Percentiles rank a stretch among this genome's conserved stretches.
These are phyloP conservation scores for Callopanchax toddi DNA, from an alignment of 2,113 vertebrate species.

Conservation along the genomic window DNA sequence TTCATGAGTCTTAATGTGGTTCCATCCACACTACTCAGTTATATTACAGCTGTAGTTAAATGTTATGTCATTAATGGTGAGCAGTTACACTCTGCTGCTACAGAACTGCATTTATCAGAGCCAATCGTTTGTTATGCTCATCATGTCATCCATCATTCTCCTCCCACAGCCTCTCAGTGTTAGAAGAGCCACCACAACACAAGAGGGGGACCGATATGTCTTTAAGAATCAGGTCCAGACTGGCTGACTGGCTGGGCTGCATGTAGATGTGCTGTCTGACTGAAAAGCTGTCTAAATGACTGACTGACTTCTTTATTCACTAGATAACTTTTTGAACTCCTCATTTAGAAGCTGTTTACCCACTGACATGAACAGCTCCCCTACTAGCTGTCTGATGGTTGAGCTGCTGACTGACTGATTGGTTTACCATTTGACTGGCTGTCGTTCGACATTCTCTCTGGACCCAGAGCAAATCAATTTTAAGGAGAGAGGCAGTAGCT, in stretches of 20 bases:
- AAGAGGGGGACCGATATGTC: slow-evolving; percentile 20
- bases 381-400: slow-evolving; percentile 15
- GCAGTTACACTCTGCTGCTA: slow-evolving; percentile 50
- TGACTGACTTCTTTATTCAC: slow-evolving; percentile 29
- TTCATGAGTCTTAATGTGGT: slow-evolving; percentile 49
- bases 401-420: slow-evolving; percentile 29
- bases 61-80: slow-evolving; percentile 57
- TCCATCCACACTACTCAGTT: slow-evolving; percentile 33
- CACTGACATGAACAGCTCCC: not conserved
- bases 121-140: slow-evolving; percentile 57
- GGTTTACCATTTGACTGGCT: slow-evolving; percentile 21
- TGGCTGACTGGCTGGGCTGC: slow-evolving; percentile 10
- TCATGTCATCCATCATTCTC: slow-evolving; percentile 53
- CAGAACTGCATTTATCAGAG: slow-evolving; percentile 33
- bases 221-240: slow-evolving; percentile 35
- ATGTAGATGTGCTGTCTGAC: slow-evolving; percentile 11
- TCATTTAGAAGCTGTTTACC: slow-evolving; percentile 12
- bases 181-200: slow-evolving; percentile 11
- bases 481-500: slow-evolving; percentile 13
- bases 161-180: slow-evolving; percentile 5
- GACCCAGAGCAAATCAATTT: slow-evolving; percentile 54
- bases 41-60: slow-evolving; percentile 67
- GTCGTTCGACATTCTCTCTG: slow-evolving; percentile 5
- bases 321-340: slow-evolving; percentile 20
- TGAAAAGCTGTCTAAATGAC: slow-evolving; percentile 3